These are phyloP conservation scores for Bellardia bayeri DNA, from an alignment of 2,888 invertebrate species.

Conservation along the genomic window DNA sequence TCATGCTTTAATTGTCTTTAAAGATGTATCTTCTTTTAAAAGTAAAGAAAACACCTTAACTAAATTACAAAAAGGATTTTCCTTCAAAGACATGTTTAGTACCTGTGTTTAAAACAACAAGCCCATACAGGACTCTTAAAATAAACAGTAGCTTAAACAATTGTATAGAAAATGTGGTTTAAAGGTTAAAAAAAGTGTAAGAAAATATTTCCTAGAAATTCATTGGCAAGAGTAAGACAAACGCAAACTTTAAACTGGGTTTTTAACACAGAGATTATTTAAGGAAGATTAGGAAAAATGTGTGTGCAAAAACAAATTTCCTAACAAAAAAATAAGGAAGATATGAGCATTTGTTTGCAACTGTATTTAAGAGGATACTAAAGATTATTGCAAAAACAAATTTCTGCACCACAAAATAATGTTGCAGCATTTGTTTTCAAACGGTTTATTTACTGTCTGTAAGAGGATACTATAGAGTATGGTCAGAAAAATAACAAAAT, in stretches of 20 bases:
- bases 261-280: background rate
- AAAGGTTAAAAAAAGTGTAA: background rate
- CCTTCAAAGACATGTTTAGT: background rate
- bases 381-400: background rate
- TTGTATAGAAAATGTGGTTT: slow-evolving; percentile 19
- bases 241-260: background rate
- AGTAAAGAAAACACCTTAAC: slow-evolving; percentile 37
- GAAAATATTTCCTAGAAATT: slow-evolving; percentile 6
- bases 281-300: background rate
- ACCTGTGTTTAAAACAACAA: background rate
- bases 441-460: background rate
- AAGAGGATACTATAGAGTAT: background rate
- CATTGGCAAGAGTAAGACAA: background rate
- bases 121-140: background rate
- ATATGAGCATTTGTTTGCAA: background rate
- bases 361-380: background rate
- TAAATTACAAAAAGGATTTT: slow-evolving; percentile 19
- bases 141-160: slow-evolving; percentile 42
- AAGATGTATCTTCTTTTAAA: background rate
- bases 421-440: background rate
- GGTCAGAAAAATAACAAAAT: background rate
- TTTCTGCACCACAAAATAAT: background rate
- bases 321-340: background rate
- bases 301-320: background rate
- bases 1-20: slow-evolving; percentile 19